Base-by-base conservation (phyloP, 1,140 invertebrate species). In the Cotesia chilonis region DNA sequence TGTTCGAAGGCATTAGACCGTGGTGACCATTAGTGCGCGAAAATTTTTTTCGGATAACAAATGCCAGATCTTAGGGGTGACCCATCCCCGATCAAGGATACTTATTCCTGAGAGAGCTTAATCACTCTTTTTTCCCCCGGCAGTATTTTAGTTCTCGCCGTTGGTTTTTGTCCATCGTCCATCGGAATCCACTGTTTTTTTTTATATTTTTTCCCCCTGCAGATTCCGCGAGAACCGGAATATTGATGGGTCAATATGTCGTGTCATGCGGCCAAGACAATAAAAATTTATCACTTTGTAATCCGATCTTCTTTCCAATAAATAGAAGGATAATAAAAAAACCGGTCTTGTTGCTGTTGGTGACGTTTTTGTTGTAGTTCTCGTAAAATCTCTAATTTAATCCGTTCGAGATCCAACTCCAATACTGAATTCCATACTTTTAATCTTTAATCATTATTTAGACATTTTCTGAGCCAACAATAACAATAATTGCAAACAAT, bases 1-100 rank as follows among this genome's bases (percentile, higher is more conserved):
- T 20, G n/a, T 57, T 3, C 7, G 54, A 14, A 87, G 84, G 84
- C 83, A 87, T 87, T 86, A 85, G 85, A 85, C 82, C 84, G 80
- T 84, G 75, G 80, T 80, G 80, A 79, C 83, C 85, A 85, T 85
- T 85, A 87, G 81, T 81, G 78, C 79, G 77, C 79, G 77, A 78
- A 47, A 20, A 76, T 73, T 78, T 81, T 81, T 85, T 85, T 80
- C 5, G 6, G 6, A 10, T 9, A 47, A 47, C 41, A 47, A 47
- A 47, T 47, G 41, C 41, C 41, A 47, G 41, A 47, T 47, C 41
- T 47, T 47, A 9, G 41, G 41, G 41, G 41, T 47, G 41, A 47
- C 41, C 41, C 10, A 47, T 10, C 41, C 41, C 41, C 10, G 10
- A 47, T 47, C 41, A 47, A 47, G 6, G 41, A 47, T 47, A 47